A percentile compares a stretch with the other conserved stretches of the same genome.
phyloP scores from a whole-genome alignment of 2,888 invertebrate genomes.

The Frankliniella intonsa region DNA sequence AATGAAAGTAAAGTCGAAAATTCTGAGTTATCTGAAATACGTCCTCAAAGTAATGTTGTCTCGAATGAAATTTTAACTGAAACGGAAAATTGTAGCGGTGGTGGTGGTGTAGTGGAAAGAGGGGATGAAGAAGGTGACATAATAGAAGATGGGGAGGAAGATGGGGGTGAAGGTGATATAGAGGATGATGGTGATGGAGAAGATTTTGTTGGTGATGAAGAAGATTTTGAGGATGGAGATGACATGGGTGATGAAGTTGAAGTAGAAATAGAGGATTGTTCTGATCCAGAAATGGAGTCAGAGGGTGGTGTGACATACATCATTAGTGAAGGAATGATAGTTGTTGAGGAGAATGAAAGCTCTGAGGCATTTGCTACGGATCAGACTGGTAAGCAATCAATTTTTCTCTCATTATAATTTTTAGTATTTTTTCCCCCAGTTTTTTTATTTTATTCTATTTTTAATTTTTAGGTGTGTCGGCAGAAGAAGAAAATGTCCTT shows the following conservation, averaged over 20 bases:
- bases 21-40: too few species aligned
- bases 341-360: slow-evolving; percentile 7
- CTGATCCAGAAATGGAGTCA: background rate
- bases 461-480: background rate
- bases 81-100: too few species aligned
- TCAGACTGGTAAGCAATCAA: background rate
- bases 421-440: too few species aligned
- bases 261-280: background rate
- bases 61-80: too few species aligned
- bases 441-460: background rate
- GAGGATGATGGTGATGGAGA: slow-evolving; percentile 15
- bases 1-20: too few species aligned
- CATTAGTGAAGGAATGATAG: slow-evolving; percentile 5
- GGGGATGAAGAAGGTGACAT: background rate
- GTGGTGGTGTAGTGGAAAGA: too few species aligned
- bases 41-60: too few species aligned
- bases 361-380: background rate
- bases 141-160: background rate
- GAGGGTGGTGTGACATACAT: slow-evolving; percentile 3
- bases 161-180: background rate
- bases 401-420: too few species aligned
- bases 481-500: background rate
- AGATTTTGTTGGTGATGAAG: background rate
- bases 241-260: slow-evolving; percentile 7
- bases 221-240: slow-evolving; percentile 9